A percentile compares a stretch with the other conserved stretches of the same genome.
phyloP scores from a whole-genome alignment of 2,797 vertebrate species.

The Hypotaenidia philippensis region DNA sequence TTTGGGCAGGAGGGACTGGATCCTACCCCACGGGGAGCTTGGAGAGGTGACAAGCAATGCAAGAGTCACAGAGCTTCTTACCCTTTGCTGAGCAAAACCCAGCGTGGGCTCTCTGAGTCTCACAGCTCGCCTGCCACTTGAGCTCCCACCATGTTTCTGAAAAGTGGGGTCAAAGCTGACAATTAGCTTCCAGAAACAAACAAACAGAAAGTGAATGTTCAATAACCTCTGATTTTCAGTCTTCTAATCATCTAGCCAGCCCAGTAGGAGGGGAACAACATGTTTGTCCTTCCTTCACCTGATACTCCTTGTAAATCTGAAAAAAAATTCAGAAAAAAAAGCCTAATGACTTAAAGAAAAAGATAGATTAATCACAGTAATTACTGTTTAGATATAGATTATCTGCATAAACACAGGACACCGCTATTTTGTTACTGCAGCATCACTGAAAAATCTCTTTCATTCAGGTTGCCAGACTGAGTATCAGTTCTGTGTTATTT shows the following conservation, averaged over 20 bases:
- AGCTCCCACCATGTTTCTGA: neutral
- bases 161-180: neutral
- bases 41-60: neutral
- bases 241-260: neutral
- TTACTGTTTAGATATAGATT: conserved; percentile 29
- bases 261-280: conserved; percentile 33
- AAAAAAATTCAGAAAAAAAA: neutral
- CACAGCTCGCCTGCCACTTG: neutral
- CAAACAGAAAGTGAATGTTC: neutral
- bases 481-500: conserved; percentile 35
- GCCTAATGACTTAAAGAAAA: neutral
- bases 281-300: conserved; percentile 41
- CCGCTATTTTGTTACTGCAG: neutral
- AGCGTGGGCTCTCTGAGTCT: neutral
- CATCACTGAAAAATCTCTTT: neutral
- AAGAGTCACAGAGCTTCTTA: neutral
- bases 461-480: neutral
- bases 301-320: neutral
- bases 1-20: neutral
- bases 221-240: conserved; percentile 28
- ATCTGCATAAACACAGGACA: neutral
- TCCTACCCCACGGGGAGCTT: neutral
- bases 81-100: neutral
- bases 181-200: neutral
- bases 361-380: neutral